Base-by-base conservation (phyloP, 2,113 vertebrate species). In the Cyprinodon tularosa region DNA sequence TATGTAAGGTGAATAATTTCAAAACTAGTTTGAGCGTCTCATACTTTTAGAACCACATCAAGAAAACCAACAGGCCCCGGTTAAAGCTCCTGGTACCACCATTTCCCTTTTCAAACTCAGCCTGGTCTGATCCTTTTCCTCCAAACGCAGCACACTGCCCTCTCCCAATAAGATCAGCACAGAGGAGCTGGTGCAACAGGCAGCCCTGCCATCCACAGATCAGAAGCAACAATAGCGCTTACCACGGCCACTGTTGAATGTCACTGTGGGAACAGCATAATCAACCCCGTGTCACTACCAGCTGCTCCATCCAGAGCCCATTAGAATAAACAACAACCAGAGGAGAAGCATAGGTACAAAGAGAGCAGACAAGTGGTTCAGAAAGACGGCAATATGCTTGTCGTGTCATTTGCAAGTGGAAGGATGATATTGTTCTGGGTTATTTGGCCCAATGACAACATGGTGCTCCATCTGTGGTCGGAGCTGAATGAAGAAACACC, bases 261-360 rank as follows among this genome's bases (percentile, higher is more conserved):
- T 93, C 89, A 90, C 89, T 90, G 89, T 86, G 86, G 90, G 92
- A 91, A 91, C 90, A 90, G 89, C 91, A 91, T 92, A 92, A 93
- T 92, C 89, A 92, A 88, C 86, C 86, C 86, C 84, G 61, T 94
- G 94, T 94, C 94, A 94, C 88, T 85, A 93, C 92, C 94, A 95
- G 93, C 93, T 95, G 94, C 90, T 93, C 80, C 88, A 83, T 86
- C 82, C 44, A 37, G 72, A 71, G 79, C 84, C 86, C 83, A 93
- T 93, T 92, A 89, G 87, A 91, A 93, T 90, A 90, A 93, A 92
- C 90, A 90, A 88, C 86, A 66, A 74, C 83, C 82, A 13, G 65
- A 39, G 76, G 84, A 85, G 84, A 83, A 72, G 66, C 74, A 69
- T 68, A 62, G 82, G 77, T 81, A 83, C 78, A 90, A 90, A 86